Percentiles rank a stretch among this genome's conserved stretches.
phyloP scores from a whole-genome alignment of 2,113 vertebrate genomes.

The Callipepla californica region DNA sequence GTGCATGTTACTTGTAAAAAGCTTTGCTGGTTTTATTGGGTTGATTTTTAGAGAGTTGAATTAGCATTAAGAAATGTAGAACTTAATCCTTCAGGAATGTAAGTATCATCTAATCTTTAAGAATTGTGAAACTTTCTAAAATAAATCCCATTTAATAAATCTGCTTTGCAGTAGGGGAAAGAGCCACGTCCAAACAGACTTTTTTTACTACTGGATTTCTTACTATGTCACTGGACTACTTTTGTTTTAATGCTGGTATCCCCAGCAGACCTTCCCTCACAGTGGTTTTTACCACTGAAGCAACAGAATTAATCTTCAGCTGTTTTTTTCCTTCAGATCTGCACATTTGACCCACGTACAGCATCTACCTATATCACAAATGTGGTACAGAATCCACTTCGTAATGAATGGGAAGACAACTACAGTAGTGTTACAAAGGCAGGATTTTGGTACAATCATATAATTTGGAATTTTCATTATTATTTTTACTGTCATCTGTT shows the following conservation, averaged over 20 bases:
- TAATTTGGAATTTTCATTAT: not conserved
- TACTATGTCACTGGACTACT: constrained; percentile 26
- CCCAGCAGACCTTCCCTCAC: constrained; percentile 42
- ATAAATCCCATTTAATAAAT: constrained; percentile 70
- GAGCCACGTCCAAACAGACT: constrained; percentile 18
- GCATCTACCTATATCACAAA: not conserved
- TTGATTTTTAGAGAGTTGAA: constrained; percentile 64
- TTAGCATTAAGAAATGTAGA: constrained; percentile 71
- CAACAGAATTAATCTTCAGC: not conserved
- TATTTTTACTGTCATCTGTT: constrained; percentile 27
- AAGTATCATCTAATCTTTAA: constrained; percentile 69
- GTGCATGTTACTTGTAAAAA: constrained; percentile 49
- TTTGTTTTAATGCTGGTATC: constrained; percentile 31
- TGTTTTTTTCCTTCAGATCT: not conserved
- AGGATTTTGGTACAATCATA: not conserved
- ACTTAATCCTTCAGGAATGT: constrained; percentile 54
- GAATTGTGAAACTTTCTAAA: constrained; percentile 73
- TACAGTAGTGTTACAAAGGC: not conserved
- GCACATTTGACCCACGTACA: not conserved
- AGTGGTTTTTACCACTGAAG: constrained; percentile 4
- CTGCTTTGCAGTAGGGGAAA: constrained; percentile 51
- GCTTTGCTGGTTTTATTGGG: constrained; percentile 48
- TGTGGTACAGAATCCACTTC: not conserved
- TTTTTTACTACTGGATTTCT: constrained; percentile 24
- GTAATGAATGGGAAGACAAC: not conserved